Conservation (phyloP, 2,888 invertebrate species). For the Clunio marinus region DNA sequence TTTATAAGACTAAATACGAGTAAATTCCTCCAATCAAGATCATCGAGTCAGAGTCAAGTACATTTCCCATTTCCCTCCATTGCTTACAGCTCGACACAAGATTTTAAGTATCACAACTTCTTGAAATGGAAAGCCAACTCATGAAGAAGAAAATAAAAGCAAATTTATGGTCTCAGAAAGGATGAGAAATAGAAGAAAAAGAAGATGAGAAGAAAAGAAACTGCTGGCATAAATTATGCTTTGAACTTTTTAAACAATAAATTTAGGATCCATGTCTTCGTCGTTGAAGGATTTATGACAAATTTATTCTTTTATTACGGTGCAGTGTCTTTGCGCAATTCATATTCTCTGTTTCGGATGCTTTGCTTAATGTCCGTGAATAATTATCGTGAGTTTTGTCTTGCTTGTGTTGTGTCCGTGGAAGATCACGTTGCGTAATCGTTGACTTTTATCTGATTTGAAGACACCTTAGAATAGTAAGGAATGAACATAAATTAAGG, state of each 20-base stretch:
- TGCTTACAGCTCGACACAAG: not conserved
- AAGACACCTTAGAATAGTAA: not conserved
- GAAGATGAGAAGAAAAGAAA: slow-evolving; percentile 26
- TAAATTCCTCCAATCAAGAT: slow-evolving; percentile 30
- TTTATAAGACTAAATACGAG: not conserved
- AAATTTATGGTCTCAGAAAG: slow-evolving; percentile 28
- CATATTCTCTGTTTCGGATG: not conserved
- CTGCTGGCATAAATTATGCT: slow-evolving; percentile 38
- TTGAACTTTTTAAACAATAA: slow-evolving; percentile 41
- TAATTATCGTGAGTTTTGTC: slow-evolving; percentile 12
- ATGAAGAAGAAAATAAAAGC: slow-evolving; percentile 33
- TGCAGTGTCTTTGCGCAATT: slow-evolving; percentile 10
- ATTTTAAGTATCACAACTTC: not conserved
- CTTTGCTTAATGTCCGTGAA: slow-evolving; percentile 34
- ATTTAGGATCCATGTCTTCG: slow-evolving; percentile 42
- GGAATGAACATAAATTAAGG: not conserved
- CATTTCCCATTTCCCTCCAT: slow-evolving; percentile 1
- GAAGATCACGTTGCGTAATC: slow-evolving; percentile 13
- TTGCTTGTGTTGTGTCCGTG: not conserved
- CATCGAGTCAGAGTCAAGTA: slow-evolving; percentile 33
- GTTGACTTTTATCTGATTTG: not conserved
- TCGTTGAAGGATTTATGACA: slow-evolving; percentile 43
- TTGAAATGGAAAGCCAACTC: not conserved
- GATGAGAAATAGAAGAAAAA: no score
- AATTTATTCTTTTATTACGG: slow-evolving; percentile 42